These are phyloP conservation scores for Drosophila borborema DNA, from an alignment of 2,888 invertebrate species.

Conservation along the genomic window DNA sequence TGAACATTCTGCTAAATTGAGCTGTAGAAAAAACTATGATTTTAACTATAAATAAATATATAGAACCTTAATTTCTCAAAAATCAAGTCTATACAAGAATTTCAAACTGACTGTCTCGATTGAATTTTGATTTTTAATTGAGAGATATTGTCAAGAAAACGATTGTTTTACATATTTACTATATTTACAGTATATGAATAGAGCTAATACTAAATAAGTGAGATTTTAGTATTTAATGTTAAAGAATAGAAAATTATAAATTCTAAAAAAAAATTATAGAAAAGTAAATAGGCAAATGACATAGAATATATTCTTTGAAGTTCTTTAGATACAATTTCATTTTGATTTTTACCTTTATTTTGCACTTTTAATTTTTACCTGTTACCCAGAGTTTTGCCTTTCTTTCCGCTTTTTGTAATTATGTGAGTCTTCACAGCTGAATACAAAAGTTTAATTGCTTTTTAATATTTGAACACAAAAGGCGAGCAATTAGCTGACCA, in stretches of 20 bases:
- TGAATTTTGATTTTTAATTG: too few relatives aligned
- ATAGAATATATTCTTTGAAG: background rate
- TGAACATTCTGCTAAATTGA: background rate
- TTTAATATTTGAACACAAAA: slow-evolving; percentile 68
- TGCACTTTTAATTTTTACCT: background rate
- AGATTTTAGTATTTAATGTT: too few relatives aligned
- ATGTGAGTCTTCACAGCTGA: slow-evolving; percentile 66
- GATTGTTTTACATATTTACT: too few relatives aligned
- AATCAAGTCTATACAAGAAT: too few relatives aligned
- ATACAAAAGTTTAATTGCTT: slow-evolving; percentile 73
- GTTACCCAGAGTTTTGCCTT: slow-evolving; percentile 16
- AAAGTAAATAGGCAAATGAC: background rate
- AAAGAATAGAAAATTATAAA: too few relatives aligned
- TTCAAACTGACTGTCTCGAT: too few relatives aligned
- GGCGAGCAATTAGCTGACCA: slow-evolving; percentile 63
- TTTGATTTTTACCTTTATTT: background rate
- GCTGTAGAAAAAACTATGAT: slow-evolving; percentile 10
- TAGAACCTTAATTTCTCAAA: background rate
- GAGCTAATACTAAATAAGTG: too few relatives aligned
- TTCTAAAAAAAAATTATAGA: background rate
- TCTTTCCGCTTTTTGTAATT: slow-evolving; percentile 54
- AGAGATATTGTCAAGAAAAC: too few relatives aligned
- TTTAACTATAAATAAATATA: background rate
- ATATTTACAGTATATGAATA: too few relatives aligned
- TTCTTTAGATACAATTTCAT: slow-evolving; percentile 26